A percentile compares a stretch with the other conserved stretches of the same genome.
Evolutionary conservation across 1,140 invertebrate species (phyloP).

Genomic region (Lamellibrachia luymesi): DNA sequence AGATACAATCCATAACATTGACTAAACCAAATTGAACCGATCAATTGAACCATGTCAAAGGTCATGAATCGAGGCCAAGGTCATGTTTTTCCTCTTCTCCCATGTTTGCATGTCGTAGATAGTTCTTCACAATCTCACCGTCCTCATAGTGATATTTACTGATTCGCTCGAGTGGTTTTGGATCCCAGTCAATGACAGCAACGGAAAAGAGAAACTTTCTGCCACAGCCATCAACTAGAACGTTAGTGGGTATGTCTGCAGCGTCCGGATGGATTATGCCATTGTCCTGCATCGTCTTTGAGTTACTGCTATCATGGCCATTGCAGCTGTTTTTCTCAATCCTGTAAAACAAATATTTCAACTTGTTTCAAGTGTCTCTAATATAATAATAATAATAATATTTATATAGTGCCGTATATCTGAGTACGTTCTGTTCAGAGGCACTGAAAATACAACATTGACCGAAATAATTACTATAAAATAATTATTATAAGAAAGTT

Average conservation of each 20-base stretch:
- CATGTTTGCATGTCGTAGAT: constrained; percentile 4
- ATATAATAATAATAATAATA: no score
- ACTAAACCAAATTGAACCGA: neutral
- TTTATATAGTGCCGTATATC: no score
- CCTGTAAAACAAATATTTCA: neutral
- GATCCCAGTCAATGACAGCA: constrained; percentile 47
- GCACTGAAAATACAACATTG: no score
- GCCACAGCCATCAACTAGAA: constrained; percentile 33
- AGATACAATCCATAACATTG: neutral
- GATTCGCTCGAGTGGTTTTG: constrained; percentile 49
- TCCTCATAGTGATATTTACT: constrained; percentile 41
- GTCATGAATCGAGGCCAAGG: neutral
- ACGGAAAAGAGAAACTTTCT: constrained; percentile 41
- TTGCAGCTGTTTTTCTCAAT: constrained; percentile 21
- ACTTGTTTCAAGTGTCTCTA: neutral
- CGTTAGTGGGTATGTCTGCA: constrained; percentile 14
- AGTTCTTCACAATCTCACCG: constrained; percentile 38
- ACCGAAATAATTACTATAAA: no score
- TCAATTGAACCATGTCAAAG: neutral
- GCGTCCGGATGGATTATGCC: neutral
- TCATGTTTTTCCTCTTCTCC: neutral
- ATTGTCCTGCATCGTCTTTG: neutral
- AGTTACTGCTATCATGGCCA: neutral
- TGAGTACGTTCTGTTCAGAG: no score
- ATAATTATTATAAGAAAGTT: no score